Base-by-base conservation (phyloP, 2,113 vertebrate species). In the Amia ocellicauda region DNA sequence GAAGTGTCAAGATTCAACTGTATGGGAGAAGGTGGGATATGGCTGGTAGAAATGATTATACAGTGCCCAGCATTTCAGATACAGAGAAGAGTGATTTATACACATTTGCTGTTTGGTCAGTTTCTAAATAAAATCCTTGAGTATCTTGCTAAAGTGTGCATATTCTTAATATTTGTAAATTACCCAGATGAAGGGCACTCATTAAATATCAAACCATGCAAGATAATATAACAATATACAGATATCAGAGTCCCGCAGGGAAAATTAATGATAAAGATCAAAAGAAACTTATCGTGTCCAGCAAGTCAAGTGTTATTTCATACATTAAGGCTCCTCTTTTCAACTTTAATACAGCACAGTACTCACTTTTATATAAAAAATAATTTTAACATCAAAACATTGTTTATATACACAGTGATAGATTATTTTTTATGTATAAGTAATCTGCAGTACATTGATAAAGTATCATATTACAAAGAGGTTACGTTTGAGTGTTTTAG, bases 381-480 rank as follows among this genome's bases (percentile, higher is more conserved):
- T 91, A 93, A 88, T 92, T 86, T 83, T 85, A 84, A 91, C 88
- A 78, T 89, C 87, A 85, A 91, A 87, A 88, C 83, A 83, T 82
- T 67, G 73, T 75, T 73, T 86, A 89, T 91, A 80, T 88, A 90
- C 86, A 91, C 68, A 87, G 87, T 89, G 86, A 90, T 80, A 80
- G 84, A 58, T 81, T 78, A 74, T 73, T 86, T 64, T 77, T 64
- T 77, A 86, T 76, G 84, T 83, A 81, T 68, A 79, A 85, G 83
- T 84, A 76, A 83, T 87, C 75, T 88, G 90, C 87, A 90, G 85
- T 87, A 88, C 80, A 88, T 83, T 86, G 84, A 79, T 82, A 87
- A 86, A 87, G 79, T 88, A 83, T 87, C 80, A 86, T 72, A 83
- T 80, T 73, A 88, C 78, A 77, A 63, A 80, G 77, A 87, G 82